Evolutionary conservation across 2,797 vertebrate species (phyloP).

Genomic region (Aplochiton taeniatus): DNA sequence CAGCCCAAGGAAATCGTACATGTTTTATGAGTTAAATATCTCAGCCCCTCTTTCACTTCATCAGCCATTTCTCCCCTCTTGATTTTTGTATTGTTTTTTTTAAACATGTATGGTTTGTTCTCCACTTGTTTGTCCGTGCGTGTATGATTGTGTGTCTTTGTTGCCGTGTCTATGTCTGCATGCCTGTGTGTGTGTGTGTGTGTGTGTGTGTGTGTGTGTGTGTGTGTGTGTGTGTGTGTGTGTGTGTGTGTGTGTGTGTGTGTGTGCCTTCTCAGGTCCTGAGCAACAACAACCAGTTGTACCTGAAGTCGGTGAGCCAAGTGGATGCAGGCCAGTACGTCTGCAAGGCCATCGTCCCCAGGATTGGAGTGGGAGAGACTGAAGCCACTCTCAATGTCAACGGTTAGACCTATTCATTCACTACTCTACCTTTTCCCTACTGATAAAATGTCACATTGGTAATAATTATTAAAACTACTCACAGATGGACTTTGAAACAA

Average conservation of each 20-base stretch:
- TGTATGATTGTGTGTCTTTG: too few species aligned
- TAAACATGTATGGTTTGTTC: too few species aligned
- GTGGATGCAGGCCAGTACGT: constrained; percentile 89
- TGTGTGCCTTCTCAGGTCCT: constrained; percentile 77
- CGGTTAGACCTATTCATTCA: constrained; percentile 71
- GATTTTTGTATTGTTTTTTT: background rate
- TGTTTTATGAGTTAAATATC: constrained; percentile 77
- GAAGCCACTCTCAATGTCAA: constrained; percentile 92
- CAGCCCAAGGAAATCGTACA: constrained; percentile 68
- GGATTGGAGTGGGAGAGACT: constrained; percentile 91
- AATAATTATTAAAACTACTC: too few species aligned
- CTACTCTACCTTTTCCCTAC: too few species aligned
- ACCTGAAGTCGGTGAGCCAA: constrained; percentile 90
- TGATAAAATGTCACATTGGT: too few species aligned
- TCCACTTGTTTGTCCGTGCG: background rate
- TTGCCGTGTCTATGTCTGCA: constrained; percentile 12
- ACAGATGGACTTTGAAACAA: too few species aligned
- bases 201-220: constrained; percentile 1
- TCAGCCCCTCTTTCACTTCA: constrained; percentile 32
- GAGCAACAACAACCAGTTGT: constrained; percentile 95
- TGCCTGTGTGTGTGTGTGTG: constrained; percentile 1
- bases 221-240: constrained; percentile 3
- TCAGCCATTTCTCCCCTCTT: background rate
- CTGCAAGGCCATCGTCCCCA: constrained; percentile 94
- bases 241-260: background rate